A percentile compares a stretch with the other conserved stretches of the same genome.
Conservation (phyloP, 2,888 invertebrate species). For the Drosophila atroscutellata region DNA sequence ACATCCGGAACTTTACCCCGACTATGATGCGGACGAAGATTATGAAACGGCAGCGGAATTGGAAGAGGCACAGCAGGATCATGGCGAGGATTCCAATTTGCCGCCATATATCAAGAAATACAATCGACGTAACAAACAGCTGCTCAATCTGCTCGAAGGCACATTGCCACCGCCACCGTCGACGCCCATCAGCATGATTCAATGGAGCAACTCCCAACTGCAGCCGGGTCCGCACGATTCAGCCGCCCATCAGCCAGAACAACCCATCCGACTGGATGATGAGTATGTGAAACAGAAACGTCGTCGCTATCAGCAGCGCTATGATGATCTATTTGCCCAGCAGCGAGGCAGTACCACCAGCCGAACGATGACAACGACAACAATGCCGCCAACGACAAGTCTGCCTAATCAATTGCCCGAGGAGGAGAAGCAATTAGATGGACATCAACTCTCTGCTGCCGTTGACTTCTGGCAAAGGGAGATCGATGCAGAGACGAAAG, state of each 20-base stretch:
- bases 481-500: constrained; percentile 67
- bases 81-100: constrained; percentile 77
- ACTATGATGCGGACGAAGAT: constrained; percentile 74
- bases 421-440: constrained; percentile 75
- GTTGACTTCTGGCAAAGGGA: constrained; percentile 69
- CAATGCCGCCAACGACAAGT: constrained; percentile 7
- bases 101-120: constrained; percentile 85
- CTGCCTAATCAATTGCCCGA: constrained; percentile 79
- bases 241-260: constrained; percentile 1
- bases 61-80: constrained; percentile 70
- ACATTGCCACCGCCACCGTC: constrained; percentile 77
- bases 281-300: constrained; percentile 80
- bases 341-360: constrained; percentile 45
- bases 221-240: constrained; percentile 74
- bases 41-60: constrained; percentile 71
- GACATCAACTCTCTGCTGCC: constrained; percentile 20
- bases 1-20: constrained; percentile 71
- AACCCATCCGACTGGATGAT: constrained; percentile 70
- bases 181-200: constrained; percentile 28
- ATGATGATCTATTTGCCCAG: constrained; percentile 78
- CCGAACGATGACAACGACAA: not conserved
- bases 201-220: constrained; percentile 66
- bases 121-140: constrained; percentile 83
- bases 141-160: constrained; percentile 83
- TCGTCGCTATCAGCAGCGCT: constrained; percentile 75